Evolutionary conservation across 2,888 invertebrate species (phyloP).

Genomic region (Dynastes tityus): DNA sequence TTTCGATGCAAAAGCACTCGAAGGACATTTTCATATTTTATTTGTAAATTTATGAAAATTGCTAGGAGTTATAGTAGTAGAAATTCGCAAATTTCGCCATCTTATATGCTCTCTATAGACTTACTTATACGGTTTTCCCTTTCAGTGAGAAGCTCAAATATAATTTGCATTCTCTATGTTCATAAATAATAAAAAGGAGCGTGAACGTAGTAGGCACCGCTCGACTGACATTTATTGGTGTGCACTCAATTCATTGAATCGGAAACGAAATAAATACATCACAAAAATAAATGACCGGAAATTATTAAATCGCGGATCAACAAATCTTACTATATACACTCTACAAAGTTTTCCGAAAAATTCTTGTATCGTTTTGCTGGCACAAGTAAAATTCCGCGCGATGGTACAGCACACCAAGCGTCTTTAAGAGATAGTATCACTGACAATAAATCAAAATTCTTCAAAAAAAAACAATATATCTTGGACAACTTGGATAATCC

Average conservation of each 20-base stretch:
- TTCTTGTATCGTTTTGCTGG: no score
- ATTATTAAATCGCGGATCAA: no score
- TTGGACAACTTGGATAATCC: no score
- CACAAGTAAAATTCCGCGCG: no score
- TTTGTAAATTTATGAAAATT: constrained; percentile 46
- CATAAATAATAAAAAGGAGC: constrained; percentile 20
- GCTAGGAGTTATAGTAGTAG: constrained; percentile 23
- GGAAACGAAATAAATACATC: background rate
- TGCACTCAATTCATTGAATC: background rate
- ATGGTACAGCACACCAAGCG: no score
- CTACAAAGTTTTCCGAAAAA: no score
- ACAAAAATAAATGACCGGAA: no score
- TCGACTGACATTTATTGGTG: constrained; percentile 29
- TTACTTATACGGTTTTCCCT: constrained; percentile 35
- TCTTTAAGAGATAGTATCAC: no score
- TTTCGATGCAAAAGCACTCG: constrained; percentile 26
- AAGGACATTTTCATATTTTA: constrained; percentile 38
- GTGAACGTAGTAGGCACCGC: background rate
- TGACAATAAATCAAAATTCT: no score
- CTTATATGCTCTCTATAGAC: constrained; percentile 19
- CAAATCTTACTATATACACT: no score
- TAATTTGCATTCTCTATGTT: constrained; percentile 10
- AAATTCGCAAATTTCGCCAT: constrained; percentile 27
- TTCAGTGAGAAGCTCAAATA: constrained; percentile 26
- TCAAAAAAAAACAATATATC: no score